These are phyloP conservation scores for Phyllotreta cruciferae DNA, from an alignment of 2,888 invertebrate species.

Conservation along the genomic window DNA sequence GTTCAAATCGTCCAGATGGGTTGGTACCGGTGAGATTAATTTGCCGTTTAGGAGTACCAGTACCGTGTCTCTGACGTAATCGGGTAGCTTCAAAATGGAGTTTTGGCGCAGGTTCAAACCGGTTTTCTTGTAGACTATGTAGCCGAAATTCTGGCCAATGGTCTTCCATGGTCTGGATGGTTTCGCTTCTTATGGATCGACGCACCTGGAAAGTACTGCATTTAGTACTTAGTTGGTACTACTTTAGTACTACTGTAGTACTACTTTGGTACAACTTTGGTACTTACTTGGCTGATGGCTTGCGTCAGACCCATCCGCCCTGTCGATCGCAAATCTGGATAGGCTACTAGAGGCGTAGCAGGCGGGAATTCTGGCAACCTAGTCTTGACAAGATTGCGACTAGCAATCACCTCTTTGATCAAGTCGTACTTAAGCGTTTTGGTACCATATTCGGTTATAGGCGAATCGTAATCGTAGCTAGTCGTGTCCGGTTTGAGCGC, in stretches of 20 bases:
- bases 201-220: background rate
- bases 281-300: slow-evolving; percentile 16
- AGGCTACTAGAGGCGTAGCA: slow-evolving; percentile 50
- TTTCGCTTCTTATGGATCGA: slow-evolving; percentile 12
- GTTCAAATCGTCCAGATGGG: slow-evolving; percentile 21
- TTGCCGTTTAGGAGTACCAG: slow-evolving; percentile 61
- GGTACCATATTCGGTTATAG: slow-evolving; percentile 87
- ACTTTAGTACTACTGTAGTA: no score
- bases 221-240: no score
- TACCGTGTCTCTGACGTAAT: slow-evolving; percentile 61
- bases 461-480: slow-evolving; percentile 84
- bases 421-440: slow-evolving; percentile 76
- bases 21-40: slow-evolving; percentile 55
- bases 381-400: slow-evolving; percentile 50
- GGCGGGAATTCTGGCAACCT: slow-evolving; percentile 50
- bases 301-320: slow-evolving; percentile 35
- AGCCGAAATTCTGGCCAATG: slow-evolving; percentile 65
- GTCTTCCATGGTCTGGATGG: slow-evolving; percentile 50
- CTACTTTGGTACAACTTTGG: no score
- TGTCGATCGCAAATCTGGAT: slow-evolving; percentile 39
- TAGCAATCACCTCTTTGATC: slow-evolving; percentile 64
- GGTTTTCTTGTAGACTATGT: slow-evolving; percentile 61
- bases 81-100: slow-evolving; percentile 52
- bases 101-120: slow-evolving; percentile 46
- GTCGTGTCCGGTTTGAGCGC: slow-evolving; percentile 54